These are phyloP conservation scores for Danionella cerebrum DNA, from an alignment of 2,113 vertebrate species.

Conservation along the genomic window DNA sequence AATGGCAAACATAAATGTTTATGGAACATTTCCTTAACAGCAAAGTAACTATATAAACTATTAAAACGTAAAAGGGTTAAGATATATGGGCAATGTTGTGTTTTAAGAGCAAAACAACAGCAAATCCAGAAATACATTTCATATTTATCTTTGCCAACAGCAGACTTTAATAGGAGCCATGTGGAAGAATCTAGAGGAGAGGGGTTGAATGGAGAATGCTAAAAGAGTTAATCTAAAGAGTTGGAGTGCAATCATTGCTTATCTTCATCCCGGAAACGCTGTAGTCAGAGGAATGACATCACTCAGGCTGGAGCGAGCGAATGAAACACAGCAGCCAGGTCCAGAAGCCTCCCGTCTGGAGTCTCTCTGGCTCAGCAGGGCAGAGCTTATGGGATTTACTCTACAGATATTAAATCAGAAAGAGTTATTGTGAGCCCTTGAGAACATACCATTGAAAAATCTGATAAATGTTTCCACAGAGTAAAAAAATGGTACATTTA, in stretches of 20 bases:
- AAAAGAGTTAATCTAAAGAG: background rate
- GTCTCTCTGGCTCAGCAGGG: conserved; percentile 8
- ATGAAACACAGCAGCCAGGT: conserved; percentile 4
- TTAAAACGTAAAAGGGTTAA: background rate
- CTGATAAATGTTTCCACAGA: background rate
- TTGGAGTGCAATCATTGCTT: background rate
- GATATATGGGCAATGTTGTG: too few relatives aligned
- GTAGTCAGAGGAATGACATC: conserved; percentile 10
- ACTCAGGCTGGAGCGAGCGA: background rate
- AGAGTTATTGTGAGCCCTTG: conserved; percentile 7
- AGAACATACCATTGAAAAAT: background rate
- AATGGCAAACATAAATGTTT: too few relatives aligned
- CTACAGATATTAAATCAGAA: conserved; percentile 21
- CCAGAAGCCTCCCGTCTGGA: conserved; percentile 20
- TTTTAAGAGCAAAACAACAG: too few relatives aligned
- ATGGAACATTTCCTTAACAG: too few relatives aligned
- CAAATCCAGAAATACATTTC: too few relatives aligned
- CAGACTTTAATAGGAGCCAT: conserved; percentile 1
- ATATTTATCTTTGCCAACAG: background rate
- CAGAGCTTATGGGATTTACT: conserved; percentile 17
- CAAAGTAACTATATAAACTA: too few relatives aligned
- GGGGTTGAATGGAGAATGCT: background rate
- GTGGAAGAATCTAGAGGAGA: background rate
- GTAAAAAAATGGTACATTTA: background rate
- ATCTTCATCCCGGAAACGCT: conserved; percentile 11